phyloP scores from a whole-genome alignment of 2,888 invertebrate species.

The Conistra vaccinii region DNA sequence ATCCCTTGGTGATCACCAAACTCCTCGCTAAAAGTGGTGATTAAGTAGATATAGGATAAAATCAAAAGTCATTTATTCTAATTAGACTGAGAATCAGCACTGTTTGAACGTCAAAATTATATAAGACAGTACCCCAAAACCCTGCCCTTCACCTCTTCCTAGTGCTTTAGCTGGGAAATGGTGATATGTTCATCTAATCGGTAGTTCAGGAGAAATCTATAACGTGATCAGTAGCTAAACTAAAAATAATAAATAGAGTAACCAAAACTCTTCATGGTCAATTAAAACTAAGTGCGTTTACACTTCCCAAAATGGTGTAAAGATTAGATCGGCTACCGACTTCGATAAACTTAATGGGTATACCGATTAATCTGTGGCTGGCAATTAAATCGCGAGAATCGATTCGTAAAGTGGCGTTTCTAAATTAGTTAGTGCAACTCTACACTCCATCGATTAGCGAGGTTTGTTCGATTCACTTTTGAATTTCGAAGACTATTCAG shows the following conservation, averaged over 20 bases:
- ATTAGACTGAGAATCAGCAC: background rate
- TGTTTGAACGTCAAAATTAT: conserved; percentile 1
- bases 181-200: background rate
- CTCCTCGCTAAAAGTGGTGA: background rate
- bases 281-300: conserved; percentile 63
- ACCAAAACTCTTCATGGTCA: conserved; percentile 61
- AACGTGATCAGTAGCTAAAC: background rate
- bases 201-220: background rate
- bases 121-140: background rate
- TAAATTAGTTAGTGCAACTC: conserved; percentile 75
- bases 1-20: background rate
- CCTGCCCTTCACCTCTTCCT: background rate
- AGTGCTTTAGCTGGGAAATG: background rate
- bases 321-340: conserved; percentile 79
- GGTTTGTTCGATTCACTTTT: conserved; percentile 28
- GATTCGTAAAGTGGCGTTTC: conserved; percentile 84
- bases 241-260: conserved; percentile 5
- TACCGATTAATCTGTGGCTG: conserved; percentile 74
- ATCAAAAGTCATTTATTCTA: background rate
- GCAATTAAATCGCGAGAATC: conserved; percentile 86
- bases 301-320: conserved; percentile 73
- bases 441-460: conserved; percentile 58
- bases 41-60: background rate
- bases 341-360: conserved; percentile 75
- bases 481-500: conserved; percentile 18